Percentiles rank a stretch among this genome's conserved stretches.
phyloP scores from a whole-genome alignment of 2,797 vertebrate species.

The Hipposideros larvatus region DNA sequence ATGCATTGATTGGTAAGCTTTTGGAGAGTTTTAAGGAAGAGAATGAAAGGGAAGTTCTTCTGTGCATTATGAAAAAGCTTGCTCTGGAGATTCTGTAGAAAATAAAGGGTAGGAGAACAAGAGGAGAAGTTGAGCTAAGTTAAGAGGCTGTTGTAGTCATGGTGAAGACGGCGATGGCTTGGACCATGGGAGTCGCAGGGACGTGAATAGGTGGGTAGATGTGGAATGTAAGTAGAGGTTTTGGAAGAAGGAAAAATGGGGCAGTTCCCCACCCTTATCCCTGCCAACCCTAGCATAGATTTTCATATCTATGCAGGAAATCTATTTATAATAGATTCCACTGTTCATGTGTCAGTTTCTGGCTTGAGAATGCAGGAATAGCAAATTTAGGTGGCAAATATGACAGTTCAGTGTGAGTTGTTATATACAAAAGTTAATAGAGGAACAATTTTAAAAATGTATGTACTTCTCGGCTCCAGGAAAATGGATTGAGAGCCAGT shows the following conservation, averaged over 20 bases:
- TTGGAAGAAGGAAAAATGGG: background rate
- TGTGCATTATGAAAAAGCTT: background rate
- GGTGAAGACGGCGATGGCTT: background rate
- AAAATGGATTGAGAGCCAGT: background rate
- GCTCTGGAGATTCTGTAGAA: background rate
- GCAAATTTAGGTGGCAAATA: background rate
- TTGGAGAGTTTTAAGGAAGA: background rate
- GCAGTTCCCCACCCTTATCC: fast-evolving
- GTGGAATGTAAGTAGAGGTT: background rate
- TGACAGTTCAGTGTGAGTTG: background rate
- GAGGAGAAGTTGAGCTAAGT: background rate
- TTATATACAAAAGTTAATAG: background rate
- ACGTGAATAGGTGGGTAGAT: background rate
- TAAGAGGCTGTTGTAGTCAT: background rate
- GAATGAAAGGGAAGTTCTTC: background rate
- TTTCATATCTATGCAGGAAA: background rate
- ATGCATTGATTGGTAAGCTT: background rate
- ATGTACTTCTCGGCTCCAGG: background rate
- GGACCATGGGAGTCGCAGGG: background rate
- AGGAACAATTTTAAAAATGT: background rate
- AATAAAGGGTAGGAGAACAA: background rate
- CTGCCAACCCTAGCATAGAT: background rate
- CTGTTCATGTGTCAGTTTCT: background rate
- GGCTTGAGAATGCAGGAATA: background rate
- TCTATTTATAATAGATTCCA: background rate